Evolutionary conservation across 2,888 invertebrate genomes (phyloP).

Genomic region (Carpatolechia fugitivella): DNA sequence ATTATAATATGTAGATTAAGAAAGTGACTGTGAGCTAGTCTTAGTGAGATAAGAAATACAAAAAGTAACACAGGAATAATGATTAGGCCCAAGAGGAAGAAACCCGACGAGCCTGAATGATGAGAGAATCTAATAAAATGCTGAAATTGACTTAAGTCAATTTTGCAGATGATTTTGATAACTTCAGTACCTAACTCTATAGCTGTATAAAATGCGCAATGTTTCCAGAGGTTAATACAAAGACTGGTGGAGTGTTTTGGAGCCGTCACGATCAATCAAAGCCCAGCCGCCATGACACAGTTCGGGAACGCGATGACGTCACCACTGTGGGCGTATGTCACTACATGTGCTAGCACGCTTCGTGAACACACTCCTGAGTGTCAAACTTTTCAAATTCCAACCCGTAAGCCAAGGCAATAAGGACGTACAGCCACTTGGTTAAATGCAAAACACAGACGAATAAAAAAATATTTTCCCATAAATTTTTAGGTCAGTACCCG

Average conservation of each 20-base stretch:
- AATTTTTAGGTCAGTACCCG: slow-evolving; percentile 64
- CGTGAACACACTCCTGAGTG: slow-evolving; percentile 13
- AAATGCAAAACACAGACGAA: slow-evolving; percentile 22
- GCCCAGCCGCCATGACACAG: slow-evolving; percentile 36
- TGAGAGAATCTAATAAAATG: too few species aligned
- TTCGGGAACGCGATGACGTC: slow-evolving; percentile 50
- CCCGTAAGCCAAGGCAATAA: slow-evolving; percentile 27
- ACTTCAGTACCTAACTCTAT: too few species aligned
- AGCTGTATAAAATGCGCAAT: slow-evolving; percentile 14
- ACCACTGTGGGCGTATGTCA: slow-evolving; percentile 53
- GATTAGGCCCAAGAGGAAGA: too few species aligned
- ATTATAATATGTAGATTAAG: too few species aligned
- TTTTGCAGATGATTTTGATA: too few species aligned
- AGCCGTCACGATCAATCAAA: slow-evolving; percentile 47
- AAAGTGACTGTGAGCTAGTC: too few species aligned
- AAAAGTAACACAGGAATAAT: too few species aligned
- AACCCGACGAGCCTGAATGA: too few species aligned
- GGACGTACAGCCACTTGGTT: slow-evolving; percentile 23
- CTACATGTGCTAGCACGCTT: slow-evolving; percentile 34
- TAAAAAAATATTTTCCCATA: slow-evolving; percentile 61
- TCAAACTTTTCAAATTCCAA: slow-evolving; percentile 11
- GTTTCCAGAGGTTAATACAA: slow-evolving; percentile 23
- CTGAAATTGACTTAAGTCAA: too few species aligned
- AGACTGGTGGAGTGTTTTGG: slow-evolving; percentile 38
- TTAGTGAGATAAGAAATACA: too few species aligned